phyloP scores from a whole-genome alignment of 1,140 invertebrate genomes.

The Oncopodura yosiiana region DNA sequence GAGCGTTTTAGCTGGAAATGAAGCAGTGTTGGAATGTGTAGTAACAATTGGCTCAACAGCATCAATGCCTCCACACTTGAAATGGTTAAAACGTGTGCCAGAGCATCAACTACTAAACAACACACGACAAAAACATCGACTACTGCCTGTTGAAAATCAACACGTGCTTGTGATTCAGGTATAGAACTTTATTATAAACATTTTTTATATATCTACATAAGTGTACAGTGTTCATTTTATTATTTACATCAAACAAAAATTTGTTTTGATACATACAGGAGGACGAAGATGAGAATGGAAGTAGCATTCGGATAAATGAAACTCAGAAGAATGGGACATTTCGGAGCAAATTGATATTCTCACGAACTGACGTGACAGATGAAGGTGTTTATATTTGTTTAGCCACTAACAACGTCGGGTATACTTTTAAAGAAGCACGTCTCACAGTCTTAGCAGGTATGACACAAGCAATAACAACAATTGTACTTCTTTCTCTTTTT shows the following conservation, averaged over 20 bases:
- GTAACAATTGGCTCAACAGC: slow-evolving; percentile 14
- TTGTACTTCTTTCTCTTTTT: not conserved
- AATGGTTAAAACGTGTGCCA: slow-evolving; percentile 32
- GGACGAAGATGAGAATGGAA: slow-evolving; percentile 21
- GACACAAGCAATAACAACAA: not conserved
- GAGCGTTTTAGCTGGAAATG: slow-evolving; percentile 23
- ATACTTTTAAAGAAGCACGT: slow-evolving; percentile 35
- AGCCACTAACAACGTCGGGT: slow-evolving; percentile 37
- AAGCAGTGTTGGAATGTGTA: slow-evolving; percentile 33
- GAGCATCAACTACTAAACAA: slow-evolving; percentile 6
- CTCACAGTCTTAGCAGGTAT: slow-evolving; percentile 35
- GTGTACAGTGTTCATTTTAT: too few relatives aligned
- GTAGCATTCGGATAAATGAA: slow-evolving; percentile 31
- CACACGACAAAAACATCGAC: slow-evolving; percentile 19
- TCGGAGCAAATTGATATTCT: slow-evolving; percentile 36
- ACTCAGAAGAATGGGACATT: slow-evolving; percentile 34
- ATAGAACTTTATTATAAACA: not conserved
- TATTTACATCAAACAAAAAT: not conserved
- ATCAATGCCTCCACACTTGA: slow-evolving; percentile 32
- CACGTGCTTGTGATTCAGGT: slow-evolving; percentile 35
- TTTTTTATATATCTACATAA: too few relatives aligned
- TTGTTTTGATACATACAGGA: slow-evolving; percentile 17
- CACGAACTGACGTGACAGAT: slow-evolving; percentile 27
- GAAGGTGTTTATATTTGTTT: slow-evolving; percentile 37
- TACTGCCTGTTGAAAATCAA: slow-evolving; percentile 29